Evolutionary conservation across 1,140 invertebrate genomes (phyloP), one percentile per base, ranked within the genome.

Genomic region (Drosophila murphyi): DNA sequence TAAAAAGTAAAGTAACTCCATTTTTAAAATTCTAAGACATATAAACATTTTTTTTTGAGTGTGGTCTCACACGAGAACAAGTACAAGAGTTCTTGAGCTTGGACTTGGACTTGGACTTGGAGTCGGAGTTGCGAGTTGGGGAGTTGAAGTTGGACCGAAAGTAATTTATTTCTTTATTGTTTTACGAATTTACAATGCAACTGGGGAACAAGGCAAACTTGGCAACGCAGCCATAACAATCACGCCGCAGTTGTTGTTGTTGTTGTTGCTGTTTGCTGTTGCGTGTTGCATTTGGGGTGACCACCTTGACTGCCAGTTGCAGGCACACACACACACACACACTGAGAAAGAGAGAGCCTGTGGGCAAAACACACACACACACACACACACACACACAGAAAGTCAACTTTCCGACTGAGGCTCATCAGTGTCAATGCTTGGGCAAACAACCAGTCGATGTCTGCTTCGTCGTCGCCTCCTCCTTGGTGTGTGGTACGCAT

Each of bases 151-250:
- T 61, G 72, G 35, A 75, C 90, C 86, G 89, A 91, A 91, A 91
- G 89, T 91, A 91, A 91, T 91, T 91, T 91, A 91, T 91, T 91
- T 91, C 89, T 91, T 91, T 91, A 91, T 91, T 91, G 89, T 91
- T 91, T 91, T 91, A 91, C 89, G 89, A 91, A 91, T 87, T 91
- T 91, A 91, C 89, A 91, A 90, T 91, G 87, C 81, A 89, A 89
- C 85, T 85, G 85, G 80, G 71, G 74, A 88, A 83, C 77, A 81
- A 83, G 80, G 78, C 79, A 79, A 67, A 63, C 34, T 62, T 72
- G 59, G 65, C 73, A 83, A 80, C 81, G 83, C 71, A 85, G 87
- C 81, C 82, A 90, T 90, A 90, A 90, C 80, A 89, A 89, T 89
- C 85, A 89, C 85, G 85, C 80, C 80, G 85, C 85, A 73, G 59